Conservation (phyloP, 1,140 invertebrate species). For the Pomacea maculata region DNA sequence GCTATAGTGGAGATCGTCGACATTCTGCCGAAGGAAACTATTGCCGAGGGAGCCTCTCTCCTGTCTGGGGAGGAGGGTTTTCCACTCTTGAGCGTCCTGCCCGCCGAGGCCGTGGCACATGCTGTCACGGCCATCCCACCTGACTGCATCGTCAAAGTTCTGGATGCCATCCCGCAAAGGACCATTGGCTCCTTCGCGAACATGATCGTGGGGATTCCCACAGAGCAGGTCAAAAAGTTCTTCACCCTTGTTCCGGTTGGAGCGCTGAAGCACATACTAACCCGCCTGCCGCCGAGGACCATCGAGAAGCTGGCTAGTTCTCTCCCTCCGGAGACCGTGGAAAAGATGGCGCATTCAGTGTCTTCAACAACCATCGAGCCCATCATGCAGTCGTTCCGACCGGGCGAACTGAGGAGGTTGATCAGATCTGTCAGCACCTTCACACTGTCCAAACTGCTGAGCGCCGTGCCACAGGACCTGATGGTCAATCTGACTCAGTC, state of each 20-base stretch:
- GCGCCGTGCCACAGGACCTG: constrained; percentile 13
- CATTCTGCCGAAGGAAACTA: constrained; percentile 2
- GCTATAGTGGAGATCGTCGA: constrained; percentile 6
- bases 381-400: constrained; percentile 19
- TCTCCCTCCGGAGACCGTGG: constrained; percentile 8
- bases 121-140: constrained; percentile 10
- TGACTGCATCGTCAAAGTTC: constrained; percentile 7
- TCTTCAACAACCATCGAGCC: constrained; percentile 12
- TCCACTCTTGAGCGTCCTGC: neutral
- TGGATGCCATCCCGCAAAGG: constrained; percentile 5
- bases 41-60: constrained; percentile 16
- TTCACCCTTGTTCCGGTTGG: constrained; percentile 6
- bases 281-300: constrained; percentile 15
- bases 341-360: constrained; percentile 17
- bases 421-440: constrained; percentile 18
- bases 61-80: constrained; percentile 16
- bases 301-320: constrained; percentile 23
- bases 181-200: constrained; percentile 15
- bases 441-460: constrained; percentile 18
- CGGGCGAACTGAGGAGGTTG: constrained; percentile 4
- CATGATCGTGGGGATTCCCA: constrained; percentile 7
- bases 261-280: constrained; percentile 14
- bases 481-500: constrained; percentile 21
- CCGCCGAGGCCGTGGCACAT: constrained; percentile 7
- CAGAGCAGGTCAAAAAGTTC: neutral